Percentiles rank a stretch among this genome's conserved stretches.
Conservation (phyloP, 2,888 invertebrate species). For the Blastobasis lacticolella region DNA sequence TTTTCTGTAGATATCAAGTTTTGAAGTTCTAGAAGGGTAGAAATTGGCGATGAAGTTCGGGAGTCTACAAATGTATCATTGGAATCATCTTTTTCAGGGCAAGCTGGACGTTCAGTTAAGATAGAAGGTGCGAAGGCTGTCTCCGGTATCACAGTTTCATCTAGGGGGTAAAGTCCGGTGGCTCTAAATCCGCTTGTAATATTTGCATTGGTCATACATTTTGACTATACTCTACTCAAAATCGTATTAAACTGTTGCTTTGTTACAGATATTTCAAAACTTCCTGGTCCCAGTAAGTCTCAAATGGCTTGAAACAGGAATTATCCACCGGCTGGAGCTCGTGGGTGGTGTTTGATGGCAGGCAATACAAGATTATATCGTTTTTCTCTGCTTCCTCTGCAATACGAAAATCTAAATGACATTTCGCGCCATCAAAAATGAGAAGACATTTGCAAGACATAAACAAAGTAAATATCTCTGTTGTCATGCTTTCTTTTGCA, state of each 20-base stretch:
- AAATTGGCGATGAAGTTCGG: not conserved
- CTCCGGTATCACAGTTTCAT: conserved; percentile 1
- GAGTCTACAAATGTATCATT: not conserved
- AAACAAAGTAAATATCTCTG: conserved; percentile 4
- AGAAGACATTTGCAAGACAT: conserved; percentile 9
- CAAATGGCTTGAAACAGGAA: conserved; percentile 1
- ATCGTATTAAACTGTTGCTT: not conserved
- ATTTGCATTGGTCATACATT: not conserved
- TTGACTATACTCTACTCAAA: not conserved
- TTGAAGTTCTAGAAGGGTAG: too few species aligned
- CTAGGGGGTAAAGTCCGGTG: not conserved
- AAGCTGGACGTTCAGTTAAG: not conserved
- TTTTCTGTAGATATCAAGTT: not conserved
- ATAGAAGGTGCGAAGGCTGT: conserved; percentile 1
- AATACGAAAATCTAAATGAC: conserved; percentile 9
- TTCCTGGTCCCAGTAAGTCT: conserved; percentile 1
- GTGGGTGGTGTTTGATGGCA: conserved; percentile 12
- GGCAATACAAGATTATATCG: conserved; percentile 10
- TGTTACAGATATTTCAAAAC: not conserved
- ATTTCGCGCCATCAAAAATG: conserved; percentile 12
- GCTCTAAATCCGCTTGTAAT: not conserved
- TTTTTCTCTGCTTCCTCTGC: conserved; percentile 12
- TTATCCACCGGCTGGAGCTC: conserved; percentile 16
- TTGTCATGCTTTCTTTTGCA: conserved; percentile 15
- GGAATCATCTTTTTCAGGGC: not conserved